Base-by-base conservation (phyloP, 2,113 vertebrate genomes). In the Cyphomyrus discorhynchus region DNA sequence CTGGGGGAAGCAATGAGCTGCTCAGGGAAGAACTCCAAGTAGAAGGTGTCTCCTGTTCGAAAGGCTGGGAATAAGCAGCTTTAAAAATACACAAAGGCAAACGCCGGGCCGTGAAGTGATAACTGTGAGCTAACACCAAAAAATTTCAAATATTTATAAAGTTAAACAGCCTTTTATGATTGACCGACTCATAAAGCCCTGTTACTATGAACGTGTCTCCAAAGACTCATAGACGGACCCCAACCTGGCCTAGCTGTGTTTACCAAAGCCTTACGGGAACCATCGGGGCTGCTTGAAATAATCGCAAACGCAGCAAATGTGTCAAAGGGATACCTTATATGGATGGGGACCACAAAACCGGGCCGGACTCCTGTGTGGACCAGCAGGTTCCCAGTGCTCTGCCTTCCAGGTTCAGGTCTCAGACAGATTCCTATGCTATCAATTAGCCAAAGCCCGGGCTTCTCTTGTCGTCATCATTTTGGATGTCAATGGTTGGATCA, bases 11-110 rank as follows among this genome's bases (percentile, higher is more conserved):
- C n/a, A 1, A 9, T 31, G 21, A 5, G 21, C 21, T 50, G 24
- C 83, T 27, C 24, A 49, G 6, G 46, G 83, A 27, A 27, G 35
- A 24, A 15, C 62, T 31, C 62, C 27, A 70, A 4, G 66, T 35
- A 35, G 66, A 35, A 31, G 31, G 39, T 7, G 11, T 21, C 66
- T 88, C 10, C 35, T 58, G 3, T 77, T 66, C n/a, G 7, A 27
- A 27, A 24, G 47, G 45, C 10, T 47, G 47, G 31, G 46, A 77
- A 50, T 77, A 50, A 52, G 27, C 19, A 74, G 45, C 49, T 88
- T 50, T 88, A 52, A 88, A 88, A 89, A 56, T 82, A 83, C 70
- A 82, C n/a, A 56, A 82, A 89, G 49, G 80, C 80, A 82, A 80
- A 52, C 17, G 21, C 2, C 35, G 49, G 58, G 15, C 24, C 58